A percentile compares a stretch with the other conserved stretches of the same genome.
Conservation (phyloP, 1,140 invertebrate genomes). For the Lepidurus couesii region DNA sequence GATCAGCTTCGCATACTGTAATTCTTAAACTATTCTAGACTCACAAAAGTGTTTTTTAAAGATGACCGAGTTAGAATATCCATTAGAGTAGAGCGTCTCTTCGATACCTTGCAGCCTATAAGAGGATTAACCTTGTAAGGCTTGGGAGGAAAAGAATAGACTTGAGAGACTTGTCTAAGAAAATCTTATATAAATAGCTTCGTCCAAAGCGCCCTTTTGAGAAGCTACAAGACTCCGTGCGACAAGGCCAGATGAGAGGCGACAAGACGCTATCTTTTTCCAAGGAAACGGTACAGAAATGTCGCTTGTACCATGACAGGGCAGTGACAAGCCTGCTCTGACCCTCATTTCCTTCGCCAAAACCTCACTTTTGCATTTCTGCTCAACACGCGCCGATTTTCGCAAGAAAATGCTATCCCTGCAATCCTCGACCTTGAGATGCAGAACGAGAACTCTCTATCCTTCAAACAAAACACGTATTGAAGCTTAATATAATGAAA, state of each 20-base stretch:
- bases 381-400: neutral
- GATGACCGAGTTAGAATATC: neutral
- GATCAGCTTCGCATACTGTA: too few relatives aligned
- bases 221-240: neutral
- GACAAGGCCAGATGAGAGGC: slow-evolving; percentile 12
- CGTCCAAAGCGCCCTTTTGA: neutral
- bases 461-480: too few relatives aligned
- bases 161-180: neutral
- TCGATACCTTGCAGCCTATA: neutral
- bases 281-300: neutral
- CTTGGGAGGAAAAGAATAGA: slow-evolving; percentile 6
- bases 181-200: slow-evolving; percentile 20
- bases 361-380: neutral
- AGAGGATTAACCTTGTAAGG: slow-evolving; percentile 13
- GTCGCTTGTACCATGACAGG: neutral
- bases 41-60: too few relatives aligned
- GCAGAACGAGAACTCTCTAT: too few relatives aligned
- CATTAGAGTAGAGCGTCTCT: neutral
- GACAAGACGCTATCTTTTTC: slow-evolving; percentile 11
- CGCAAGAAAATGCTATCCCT: neutral
- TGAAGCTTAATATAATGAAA: too few relatives aligned
- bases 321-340: slow-evolving; percentile 3
- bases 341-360: neutral
- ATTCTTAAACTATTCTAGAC: too few relatives aligned
- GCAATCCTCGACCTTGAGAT: too few relatives aligned